Conservation (phyloP, 2,113 vertebrate genomes). For the Malaclemys terrapin region DNA sequence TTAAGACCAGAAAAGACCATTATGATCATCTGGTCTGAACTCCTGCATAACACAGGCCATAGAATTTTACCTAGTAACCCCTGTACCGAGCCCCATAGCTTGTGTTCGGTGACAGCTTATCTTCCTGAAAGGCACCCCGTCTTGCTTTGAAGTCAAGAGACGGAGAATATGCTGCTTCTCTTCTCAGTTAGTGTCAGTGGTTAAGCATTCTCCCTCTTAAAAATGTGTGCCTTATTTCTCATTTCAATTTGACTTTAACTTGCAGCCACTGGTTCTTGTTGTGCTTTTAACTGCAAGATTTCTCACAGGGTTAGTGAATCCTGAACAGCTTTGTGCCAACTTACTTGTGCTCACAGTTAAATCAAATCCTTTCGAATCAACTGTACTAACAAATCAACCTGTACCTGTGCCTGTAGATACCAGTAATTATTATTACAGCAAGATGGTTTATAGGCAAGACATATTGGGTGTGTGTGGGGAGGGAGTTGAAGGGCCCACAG, state of each 20-base stretch:
- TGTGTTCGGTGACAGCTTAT: not conserved
- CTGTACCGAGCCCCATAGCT: not conserved
- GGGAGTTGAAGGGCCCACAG: not conserved
- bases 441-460: not conserved
- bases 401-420: not conserved
- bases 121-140: fast-evolving
- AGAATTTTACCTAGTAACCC: fast-evolving
- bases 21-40: not conserved
- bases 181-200: not conserved
- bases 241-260: not conserved
- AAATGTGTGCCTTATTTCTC: not conserved
- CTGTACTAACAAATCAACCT: not conserved
- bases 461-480: not conserved
- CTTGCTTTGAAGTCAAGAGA: not conserved
- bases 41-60: fast-evolving
- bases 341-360: not conserved
- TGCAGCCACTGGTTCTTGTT: not conserved
- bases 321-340: not conserved
- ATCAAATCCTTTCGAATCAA: not conserved
- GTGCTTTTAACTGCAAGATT: not conserved
- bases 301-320: not conserved
- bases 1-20: not conserved
- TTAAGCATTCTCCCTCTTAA: not conserved
- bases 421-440: not conserved
- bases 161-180: not conserved